phyloP scores from a whole-genome alignment of 2,113 vertebrate species.

The Himantopus leucocephalus region DNA sequence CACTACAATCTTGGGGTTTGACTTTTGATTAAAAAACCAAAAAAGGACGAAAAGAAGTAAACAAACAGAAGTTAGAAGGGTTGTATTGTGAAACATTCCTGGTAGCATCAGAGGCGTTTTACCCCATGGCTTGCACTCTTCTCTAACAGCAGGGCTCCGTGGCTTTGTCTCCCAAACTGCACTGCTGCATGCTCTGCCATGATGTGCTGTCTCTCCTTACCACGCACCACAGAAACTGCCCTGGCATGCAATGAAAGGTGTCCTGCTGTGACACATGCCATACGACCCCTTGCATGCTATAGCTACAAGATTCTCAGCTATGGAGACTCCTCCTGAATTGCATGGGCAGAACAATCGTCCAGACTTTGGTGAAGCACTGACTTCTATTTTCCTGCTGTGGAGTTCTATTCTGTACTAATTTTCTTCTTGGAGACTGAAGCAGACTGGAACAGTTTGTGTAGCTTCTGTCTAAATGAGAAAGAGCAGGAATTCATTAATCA shows the following conservation, averaged over 20 bases:
- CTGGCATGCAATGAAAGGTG: not conserved
- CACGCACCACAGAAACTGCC: not conserved
- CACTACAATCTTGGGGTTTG: not conserved
- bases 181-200: not conserved
- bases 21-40: not conserved
- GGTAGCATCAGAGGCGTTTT: not conserved
- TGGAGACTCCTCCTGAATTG: not conserved
- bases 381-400: not conserved
- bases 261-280: not conserved
- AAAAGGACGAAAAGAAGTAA: not conserved
- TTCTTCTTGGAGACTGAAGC: not conserved
- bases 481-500: constrained; percentile 19
- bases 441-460: not conserved
- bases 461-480: constrained; percentile 21
- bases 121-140: not conserved
- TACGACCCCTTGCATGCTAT: not conserved
- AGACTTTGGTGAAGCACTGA: not conserved
- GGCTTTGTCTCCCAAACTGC: not conserved
- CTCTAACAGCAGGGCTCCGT: not conserved
- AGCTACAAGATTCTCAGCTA: not conserved
- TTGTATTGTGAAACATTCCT: not conserved
- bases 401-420: not conserved
- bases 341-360: not conserved
- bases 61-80: not conserved
- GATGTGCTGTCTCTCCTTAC: not conserved